Conservation (phyloP, 2,888 invertebrate species). For the Zootermopsis nevadensis region DNA sequence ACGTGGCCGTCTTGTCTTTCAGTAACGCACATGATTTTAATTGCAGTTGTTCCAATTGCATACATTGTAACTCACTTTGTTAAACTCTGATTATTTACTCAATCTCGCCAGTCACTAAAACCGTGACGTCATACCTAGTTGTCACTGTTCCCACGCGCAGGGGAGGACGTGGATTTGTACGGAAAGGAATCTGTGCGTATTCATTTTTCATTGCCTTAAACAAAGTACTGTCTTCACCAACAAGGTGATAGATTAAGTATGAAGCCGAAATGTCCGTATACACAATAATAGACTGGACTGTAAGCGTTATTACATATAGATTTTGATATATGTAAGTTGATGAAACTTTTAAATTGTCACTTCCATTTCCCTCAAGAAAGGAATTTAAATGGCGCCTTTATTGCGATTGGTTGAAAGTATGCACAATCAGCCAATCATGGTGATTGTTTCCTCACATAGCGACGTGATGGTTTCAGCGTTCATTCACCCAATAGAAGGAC, state of each 20-base stretch:
- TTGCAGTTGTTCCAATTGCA: neutral
- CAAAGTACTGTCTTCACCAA: too few species aligned
- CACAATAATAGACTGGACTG: too few species aligned
- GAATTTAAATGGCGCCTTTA: constrained; percentile 50
- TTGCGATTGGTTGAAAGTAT: constrained; percentile 47
- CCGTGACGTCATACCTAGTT: constrained; percentile 50
- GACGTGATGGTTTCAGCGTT: constrained; percentile 51
- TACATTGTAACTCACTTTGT: neutral
- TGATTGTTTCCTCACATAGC: constrained; percentile 49
- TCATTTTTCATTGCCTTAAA: neutral
- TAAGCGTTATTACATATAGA: neutral
- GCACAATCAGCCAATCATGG: constrained; percentile 46
- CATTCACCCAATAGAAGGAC: constrained; percentile 53
- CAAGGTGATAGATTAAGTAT: too few species aligned
- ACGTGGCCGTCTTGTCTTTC: neutral
- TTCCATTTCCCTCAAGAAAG: constrained; percentile 46
- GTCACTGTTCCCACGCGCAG: constrained; percentile 51
- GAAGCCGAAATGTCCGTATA: too few species aligned
- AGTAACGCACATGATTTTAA: neutral
- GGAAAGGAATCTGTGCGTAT: constrained; percentile 22
- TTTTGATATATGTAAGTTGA: neutral
- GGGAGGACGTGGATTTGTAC: constrained; percentile 47
- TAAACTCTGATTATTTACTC: constrained; percentile 32
- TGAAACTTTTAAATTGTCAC: neutral
- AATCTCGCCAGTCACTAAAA: constrained; percentile 49